phyloP scores from a whole-genome alignment of 2,888 invertebrate species.

The Nomada flava region DNA sequence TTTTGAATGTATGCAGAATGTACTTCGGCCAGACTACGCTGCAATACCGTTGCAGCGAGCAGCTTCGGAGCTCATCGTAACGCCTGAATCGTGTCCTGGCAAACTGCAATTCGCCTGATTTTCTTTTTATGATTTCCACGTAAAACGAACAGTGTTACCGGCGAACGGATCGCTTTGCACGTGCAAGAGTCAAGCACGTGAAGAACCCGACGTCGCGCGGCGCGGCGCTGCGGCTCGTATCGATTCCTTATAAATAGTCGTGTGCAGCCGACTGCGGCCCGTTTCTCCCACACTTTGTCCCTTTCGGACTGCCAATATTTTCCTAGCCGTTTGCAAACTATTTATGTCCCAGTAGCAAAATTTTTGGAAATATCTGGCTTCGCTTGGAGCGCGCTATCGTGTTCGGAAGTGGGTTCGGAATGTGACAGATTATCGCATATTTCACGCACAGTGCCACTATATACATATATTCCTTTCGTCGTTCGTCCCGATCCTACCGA shows the following conservation, averaged over 20 bases:
- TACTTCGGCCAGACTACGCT: not conserved
- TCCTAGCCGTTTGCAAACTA: not conserved
- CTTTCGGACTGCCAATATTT: not conserved
- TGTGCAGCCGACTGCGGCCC: slow-evolving; percentile 64
- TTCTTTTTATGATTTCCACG: slow-evolving; percentile 32
- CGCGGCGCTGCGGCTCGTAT: slow-evolving; percentile 57
- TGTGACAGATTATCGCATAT: not conserved
- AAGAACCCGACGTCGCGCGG: slow-evolving; percentile 57
- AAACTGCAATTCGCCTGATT: slow-evolving; percentile 31
- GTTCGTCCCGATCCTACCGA: not conserved
- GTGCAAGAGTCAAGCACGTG: slow-evolving; percentile 52
- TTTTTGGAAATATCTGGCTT: not conserved
- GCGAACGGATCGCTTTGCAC: slow-evolving; percentile 39
- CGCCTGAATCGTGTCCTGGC: slow-evolving; percentile 11
- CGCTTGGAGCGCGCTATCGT: no score
- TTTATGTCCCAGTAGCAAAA: no score
- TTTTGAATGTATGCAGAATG: slow-evolving; percentile 6
- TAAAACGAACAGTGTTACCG: slow-evolving; percentile 22
- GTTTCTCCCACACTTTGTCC: slow-evolving; percentile 6
- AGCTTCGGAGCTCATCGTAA: slow-evolving; percentile 6
- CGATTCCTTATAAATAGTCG: slow-evolving; percentile 75
- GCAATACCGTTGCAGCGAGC: not conserved
- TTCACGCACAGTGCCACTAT: not conserved
- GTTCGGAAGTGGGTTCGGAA: no score
- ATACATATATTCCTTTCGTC: slow-evolving; percentile 8